Conservation (phyloP, 1,140 invertebrate species). For the Manduca sexta region DNA sequence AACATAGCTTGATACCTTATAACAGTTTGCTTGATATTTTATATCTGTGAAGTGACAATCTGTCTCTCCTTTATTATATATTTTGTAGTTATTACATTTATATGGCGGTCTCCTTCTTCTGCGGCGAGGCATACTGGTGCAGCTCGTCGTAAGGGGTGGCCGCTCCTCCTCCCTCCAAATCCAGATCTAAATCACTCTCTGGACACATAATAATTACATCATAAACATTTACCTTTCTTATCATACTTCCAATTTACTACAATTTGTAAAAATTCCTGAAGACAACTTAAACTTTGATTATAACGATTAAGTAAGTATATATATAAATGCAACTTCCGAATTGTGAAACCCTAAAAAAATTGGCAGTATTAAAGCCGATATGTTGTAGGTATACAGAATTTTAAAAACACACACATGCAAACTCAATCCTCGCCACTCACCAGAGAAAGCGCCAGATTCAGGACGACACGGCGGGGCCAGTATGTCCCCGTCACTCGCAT, state of each 20-base stretch:
- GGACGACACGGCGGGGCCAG: conserved; percentile 39
- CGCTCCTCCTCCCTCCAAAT: conserved; percentile 45
- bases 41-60: too few relatives aligned
- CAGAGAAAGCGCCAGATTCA: conserved; percentile 54
- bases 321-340: too few relatives aligned
- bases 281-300: too few relatives aligned
- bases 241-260: too few relatives aligned
- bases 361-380: too few relatives aligned
- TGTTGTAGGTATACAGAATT: background rate
- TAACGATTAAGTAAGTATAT: too few relatives aligned
- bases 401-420: background rate
- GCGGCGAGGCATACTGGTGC: conserved; percentile 24
- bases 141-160: conserved; percentile 50
- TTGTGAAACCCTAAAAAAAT: too few relatives aligned
- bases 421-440: conserved; percentile 19
- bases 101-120: conserved; percentile 53
- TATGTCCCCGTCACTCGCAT: conserved; percentile 54
- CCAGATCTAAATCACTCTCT: conserved; percentile 61
- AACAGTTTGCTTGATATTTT: too few relatives aligned
- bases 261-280: too few relatives aligned
- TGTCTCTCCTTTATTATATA: too few relatives aligned
- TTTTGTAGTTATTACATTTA: conserved; percentile 13
- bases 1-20: too few relatives aligned
- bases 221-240: too few relatives aligned
- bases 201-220: conserved; percentile 18